These are phyloP conservation scores for Ictalurus furcatus DNA, from an alignment of 2,113 vertebrate species.

Conservation along the genomic window DNA sequence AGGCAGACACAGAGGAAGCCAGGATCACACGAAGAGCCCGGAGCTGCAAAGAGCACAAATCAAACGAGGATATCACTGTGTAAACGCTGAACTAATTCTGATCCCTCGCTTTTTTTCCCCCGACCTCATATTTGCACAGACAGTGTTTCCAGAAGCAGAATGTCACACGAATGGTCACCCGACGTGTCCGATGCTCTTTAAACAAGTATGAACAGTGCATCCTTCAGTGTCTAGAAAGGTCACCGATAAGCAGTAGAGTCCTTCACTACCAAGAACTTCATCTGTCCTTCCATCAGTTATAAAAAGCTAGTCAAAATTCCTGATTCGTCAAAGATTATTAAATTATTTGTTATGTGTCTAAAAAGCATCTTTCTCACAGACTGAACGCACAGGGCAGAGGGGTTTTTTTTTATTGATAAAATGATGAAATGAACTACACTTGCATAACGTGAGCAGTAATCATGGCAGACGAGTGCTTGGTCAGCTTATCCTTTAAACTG, in stretches of 20 bases:
- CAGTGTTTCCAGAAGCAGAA: background rate
- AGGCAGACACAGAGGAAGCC: background rate
- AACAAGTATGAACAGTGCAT: background rate
- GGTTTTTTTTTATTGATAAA: background rate
- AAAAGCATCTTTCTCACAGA: background rate
- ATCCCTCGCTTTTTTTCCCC: background rate
- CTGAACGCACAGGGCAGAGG: too few species aligned
- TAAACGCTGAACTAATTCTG: slow-evolving; percentile 12
- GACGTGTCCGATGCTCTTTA: background rate
- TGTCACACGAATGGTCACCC: background rate
- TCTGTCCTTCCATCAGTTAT: background rate
- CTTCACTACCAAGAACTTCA: background rate
- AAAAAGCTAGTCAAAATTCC: background rate
- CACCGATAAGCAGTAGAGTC: background rate
- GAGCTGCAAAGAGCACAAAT: background rate
- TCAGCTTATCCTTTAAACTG: background rate
- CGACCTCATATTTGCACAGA: background rate
- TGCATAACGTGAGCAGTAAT: background rate
- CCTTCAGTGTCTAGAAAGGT: background rate
- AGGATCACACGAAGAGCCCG: slow-evolving; percentile 11
- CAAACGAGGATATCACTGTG: slow-evolving; percentile 1
- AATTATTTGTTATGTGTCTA: background rate
- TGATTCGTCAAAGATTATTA: background rate
- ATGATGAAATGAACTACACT: background rate
- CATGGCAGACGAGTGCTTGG: background rate